Conservation (phyloP, 2,113 vertebrate genomes). For the Corythornis madagascariensis region DNA sequence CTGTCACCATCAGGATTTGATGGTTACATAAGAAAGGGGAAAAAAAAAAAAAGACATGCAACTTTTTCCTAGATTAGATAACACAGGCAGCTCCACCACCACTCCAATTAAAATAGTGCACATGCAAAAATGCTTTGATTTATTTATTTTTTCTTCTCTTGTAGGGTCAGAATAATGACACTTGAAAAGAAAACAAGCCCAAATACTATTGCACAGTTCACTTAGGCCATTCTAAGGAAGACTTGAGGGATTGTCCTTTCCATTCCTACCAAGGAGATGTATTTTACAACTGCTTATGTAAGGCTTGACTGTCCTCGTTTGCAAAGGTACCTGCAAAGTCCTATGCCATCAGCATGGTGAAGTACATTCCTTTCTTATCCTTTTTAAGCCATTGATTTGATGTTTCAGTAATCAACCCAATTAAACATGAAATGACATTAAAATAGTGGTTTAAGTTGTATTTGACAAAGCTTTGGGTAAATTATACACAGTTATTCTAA, state of each 20-base stretch:
- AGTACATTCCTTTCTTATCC: neutral
- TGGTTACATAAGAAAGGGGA: neutral
- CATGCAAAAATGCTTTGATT: neutral
- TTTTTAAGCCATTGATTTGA: neutral
- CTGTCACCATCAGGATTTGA: neutral
- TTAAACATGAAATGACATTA: neutral
- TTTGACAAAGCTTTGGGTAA: neutral
- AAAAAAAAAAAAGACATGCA: neutral
- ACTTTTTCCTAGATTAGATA: constrained; percentile 40
- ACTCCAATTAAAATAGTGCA: neutral
- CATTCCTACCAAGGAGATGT: neutral
- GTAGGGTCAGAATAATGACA: neutral
- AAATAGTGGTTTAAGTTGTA: neutral
- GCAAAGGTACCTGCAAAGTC: neutral
- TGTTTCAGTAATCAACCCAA: neutral
- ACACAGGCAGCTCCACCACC: neutral
- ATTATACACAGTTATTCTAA: neutral
- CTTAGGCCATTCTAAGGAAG: neutral
- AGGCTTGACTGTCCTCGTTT: neutral
- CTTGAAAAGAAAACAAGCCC: neutral
- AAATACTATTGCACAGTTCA: neutral
- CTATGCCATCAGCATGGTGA: neutral
- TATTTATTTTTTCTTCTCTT: neutral
- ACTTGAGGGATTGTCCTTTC: neutral
- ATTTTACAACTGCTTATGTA: neutral